phyloP scores from a whole-genome alignment of 2,113 vertebrate genomes.

The Orientallactaga bullata region DNA sequence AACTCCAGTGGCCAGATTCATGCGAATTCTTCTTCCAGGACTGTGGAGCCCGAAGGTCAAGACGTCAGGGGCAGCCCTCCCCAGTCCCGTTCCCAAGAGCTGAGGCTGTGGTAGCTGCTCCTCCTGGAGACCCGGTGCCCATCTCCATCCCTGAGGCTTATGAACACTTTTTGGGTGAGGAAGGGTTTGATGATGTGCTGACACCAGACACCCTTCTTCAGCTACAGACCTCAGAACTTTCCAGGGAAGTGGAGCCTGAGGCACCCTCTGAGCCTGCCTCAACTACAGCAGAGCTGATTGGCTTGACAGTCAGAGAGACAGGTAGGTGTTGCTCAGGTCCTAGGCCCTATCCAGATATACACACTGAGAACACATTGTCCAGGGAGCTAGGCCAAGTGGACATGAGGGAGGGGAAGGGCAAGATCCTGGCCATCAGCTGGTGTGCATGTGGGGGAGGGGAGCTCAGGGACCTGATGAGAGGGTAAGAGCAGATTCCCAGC shows the following conservation, averaged over 20 bases:
- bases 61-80: fast-evolving
- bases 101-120: background rate
- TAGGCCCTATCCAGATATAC: background rate
- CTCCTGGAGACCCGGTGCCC: background rate
- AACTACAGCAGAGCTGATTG: constrained; percentile 27
- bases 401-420: background rate
- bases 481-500: background rate
- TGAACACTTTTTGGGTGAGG: constrained; percentile 86
- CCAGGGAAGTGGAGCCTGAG: constrained; percentile 4
- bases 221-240: background rate
- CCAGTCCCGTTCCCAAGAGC: background rate
- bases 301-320: constrained; percentile 84
- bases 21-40: constrained; percentile 94
- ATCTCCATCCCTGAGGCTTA: constrained; percentile 87
- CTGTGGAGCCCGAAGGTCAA: background rate
- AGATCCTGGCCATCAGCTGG: background rate
- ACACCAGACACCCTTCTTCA: background rate
- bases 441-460: background rate
- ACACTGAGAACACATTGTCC: constrained; percentile 52
- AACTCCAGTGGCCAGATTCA: constrained; percentile 90
- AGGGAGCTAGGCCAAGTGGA: constrained; percentile 16
- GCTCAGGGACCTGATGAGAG: background rate
- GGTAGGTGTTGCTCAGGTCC: constrained; percentile 84
- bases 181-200: background rate
- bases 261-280: background rate